These are phyloP conservation scores for Pocillopora grandis DNA, from an alignment of 92 coral and sea anemone species.

Conservation along the genomic window DNA sequence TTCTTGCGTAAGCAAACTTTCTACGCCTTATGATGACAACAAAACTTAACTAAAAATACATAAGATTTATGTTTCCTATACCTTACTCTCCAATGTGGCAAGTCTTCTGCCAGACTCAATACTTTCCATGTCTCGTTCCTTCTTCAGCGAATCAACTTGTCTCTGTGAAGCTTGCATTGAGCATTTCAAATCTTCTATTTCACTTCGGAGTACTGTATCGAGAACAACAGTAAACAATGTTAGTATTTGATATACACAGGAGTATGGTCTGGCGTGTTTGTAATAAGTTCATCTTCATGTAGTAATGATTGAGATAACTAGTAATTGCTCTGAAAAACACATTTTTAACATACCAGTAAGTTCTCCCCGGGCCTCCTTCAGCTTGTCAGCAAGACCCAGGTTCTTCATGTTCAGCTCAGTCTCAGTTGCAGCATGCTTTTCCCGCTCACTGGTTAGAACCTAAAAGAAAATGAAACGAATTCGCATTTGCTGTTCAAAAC, in stretches of 20 bases:
- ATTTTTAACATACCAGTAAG: slow-evolving; percentile 57
- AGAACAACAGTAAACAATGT: not conserved
- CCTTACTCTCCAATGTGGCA: slow-evolving; percentile 96
- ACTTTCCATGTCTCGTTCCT: slow-evolving; percentile 87
- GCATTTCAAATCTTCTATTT: slow-evolving; percentile 84
- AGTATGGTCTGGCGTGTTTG: too few relatives aligned
- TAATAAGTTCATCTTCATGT: too few relatives aligned
- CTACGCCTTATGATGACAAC: too few relatives aligned
- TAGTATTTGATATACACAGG: too few relatives aligned
- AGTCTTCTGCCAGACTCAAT: slow-evolving; percentile 80
- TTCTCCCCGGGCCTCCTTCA: slow-evolving; percentile 86
- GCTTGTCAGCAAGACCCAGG: slow-evolving; percentile 84
- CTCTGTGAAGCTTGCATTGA: slow-evolving; percentile 89
- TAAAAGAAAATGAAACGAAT: slow-evolving; percentile 15
- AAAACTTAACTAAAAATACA: too few relatives aligned
- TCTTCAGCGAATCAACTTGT: slow-evolving; percentile 82
- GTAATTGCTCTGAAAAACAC: not conserved
- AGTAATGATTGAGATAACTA: too few relatives aligned
- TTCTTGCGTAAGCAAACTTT: too few relatives aligned
- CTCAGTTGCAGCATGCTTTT: slow-evolving; percentile 80
- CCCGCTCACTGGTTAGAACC: slow-evolving; percentile 88
- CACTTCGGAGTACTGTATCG: slow-evolving; percentile 81
- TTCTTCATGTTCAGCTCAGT: slow-evolving; percentile 92
- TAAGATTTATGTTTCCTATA: slow-evolving; percentile 3
- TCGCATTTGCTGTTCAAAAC: not conserved